A percentile compares a stretch with the other conserved stretches of the same genome.
Evolutionary conservation across 2,113 vertebrate species (phyloP).

Genomic region (Callorhinus ursinus): DNA sequence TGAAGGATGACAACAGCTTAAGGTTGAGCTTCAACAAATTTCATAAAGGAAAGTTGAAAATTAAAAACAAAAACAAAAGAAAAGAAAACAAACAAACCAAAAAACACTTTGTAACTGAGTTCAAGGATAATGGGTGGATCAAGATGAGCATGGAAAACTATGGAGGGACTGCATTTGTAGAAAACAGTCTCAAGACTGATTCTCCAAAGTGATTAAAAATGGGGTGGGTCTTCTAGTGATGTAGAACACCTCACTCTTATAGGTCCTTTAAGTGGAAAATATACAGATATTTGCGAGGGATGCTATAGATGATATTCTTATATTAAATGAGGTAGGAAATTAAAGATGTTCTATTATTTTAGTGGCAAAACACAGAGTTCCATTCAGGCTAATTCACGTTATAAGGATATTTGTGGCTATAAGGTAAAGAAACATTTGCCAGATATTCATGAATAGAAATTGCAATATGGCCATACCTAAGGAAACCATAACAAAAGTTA

Average conservation of each 20-base stretch:
- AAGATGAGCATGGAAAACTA: background rate
- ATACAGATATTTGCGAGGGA: background rate
- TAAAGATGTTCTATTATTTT: background rate
- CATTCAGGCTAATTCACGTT: background rate
- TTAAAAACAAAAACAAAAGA: background rate
- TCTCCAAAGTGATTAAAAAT: background rate
- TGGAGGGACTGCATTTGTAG: background rate
- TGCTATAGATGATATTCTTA: background rate
- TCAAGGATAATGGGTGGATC: background rate
- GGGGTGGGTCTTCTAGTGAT: background rate
- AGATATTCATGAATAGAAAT: background rate
- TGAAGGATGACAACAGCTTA: background rate
- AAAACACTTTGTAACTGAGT: background rate
- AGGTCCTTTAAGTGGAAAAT: background rate
- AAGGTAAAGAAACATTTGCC: background rate
- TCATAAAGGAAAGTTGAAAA: background rate
- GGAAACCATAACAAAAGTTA: background rate
- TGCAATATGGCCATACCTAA: background rate
- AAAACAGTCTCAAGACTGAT: background rate
- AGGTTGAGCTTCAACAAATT: background rate
- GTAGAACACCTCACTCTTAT: accelerated
- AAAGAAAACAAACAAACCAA: background rate
- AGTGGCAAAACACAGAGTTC: background rate
- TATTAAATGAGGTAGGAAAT: background rate
- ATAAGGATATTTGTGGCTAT: background rate